Evolutionary conservation across 2,797 vertebrate genomes (phyloP).

Genomic region (Coregonus ussuriensis): DNA sequence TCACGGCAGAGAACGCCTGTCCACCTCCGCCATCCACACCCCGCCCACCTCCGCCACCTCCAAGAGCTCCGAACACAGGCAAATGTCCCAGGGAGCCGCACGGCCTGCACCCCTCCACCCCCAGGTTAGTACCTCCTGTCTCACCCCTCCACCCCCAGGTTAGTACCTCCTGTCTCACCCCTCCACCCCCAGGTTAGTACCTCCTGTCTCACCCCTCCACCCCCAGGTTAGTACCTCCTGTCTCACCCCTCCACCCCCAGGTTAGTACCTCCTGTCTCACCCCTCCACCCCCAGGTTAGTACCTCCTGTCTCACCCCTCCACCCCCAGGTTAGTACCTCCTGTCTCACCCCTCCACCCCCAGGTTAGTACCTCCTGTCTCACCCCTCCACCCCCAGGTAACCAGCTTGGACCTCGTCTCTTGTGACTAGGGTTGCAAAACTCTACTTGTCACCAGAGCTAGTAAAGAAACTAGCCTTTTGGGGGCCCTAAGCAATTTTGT

Average conservation of each 20-base stretch:
- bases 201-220: not conserved
- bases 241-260: not conserved
- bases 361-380: not conserved
- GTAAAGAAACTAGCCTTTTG: too few relatives aligned
- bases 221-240: not conserved
- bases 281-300: too few relatives aligned
- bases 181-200: not conserved
- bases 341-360: too few relatives aligned
- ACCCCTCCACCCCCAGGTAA: not conserved
- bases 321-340: too few relatives aligned
- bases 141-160: not conserved
- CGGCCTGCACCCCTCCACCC: slow-evolving; percentile 23
- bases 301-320: too few relatives aligned
- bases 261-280: not conserved
- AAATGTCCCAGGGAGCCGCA: slow-evolving; percentile 4
- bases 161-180: not conserved
- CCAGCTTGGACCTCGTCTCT: too few relatives aligned
- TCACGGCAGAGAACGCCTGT: slow-evolving; percentile 23
- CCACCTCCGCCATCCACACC: slow-evolving; percentile 29
- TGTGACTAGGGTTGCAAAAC: too few relatives aligned
- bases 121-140: slow-evolving; percentile 37
- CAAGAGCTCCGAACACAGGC: slow-evolving; percentile 14
- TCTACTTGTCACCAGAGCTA: too few relatives aligned
- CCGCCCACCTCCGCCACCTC: slow-evolving; percentile 59
- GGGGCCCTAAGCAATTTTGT: too few relatives aligned